phyloP scores from a whole-genome alignment of 2,113 vertebrate species.

The Cichladusa arquata region DNA sequence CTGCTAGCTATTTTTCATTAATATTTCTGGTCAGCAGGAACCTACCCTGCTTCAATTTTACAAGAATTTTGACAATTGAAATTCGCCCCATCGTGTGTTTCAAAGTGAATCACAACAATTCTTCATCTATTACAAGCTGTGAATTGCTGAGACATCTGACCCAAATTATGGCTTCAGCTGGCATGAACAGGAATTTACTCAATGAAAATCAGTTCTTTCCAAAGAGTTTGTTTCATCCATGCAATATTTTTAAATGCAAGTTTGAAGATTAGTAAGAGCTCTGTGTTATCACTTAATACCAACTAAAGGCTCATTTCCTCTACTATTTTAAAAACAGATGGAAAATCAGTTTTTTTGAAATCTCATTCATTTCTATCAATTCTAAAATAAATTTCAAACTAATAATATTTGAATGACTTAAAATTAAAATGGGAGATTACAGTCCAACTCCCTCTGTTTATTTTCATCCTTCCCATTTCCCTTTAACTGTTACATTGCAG shows the following conservation, averaged over 20 bases:
- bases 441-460: background rate
- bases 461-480: background rate
- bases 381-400: background rate
- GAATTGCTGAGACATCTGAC: conserved; percentile 47
- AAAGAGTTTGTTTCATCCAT: background rate
- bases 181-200: background rate
- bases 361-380: background rate
- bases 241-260: background rate
- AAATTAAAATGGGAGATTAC: background rate
- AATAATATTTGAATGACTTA: background rate
- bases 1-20: conserved; percentile 33
- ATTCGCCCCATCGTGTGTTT: conserved; percentile 26
- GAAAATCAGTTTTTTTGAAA: background rate
- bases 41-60: conserved; percentile 15
- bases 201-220: background rate
- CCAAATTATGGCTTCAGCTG: conserved; percentile 39
- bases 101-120: conserved; percentile 48
- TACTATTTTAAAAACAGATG: background rate
- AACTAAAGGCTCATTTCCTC: background rate
- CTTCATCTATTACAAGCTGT: conserved; percentile 32
- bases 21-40: conserved; percentile 34
- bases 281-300: background rate
- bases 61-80: conserved; percentile 56
- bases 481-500: background rate
- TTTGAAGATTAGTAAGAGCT: background rate